A percentile compares a stretch with the other conserved stretches of the same genome.
Evolutionary conservation across 2,113 vertebrate genomes (phyloP).

Genomic region (Gnathonemus longibarbis): DNA sequence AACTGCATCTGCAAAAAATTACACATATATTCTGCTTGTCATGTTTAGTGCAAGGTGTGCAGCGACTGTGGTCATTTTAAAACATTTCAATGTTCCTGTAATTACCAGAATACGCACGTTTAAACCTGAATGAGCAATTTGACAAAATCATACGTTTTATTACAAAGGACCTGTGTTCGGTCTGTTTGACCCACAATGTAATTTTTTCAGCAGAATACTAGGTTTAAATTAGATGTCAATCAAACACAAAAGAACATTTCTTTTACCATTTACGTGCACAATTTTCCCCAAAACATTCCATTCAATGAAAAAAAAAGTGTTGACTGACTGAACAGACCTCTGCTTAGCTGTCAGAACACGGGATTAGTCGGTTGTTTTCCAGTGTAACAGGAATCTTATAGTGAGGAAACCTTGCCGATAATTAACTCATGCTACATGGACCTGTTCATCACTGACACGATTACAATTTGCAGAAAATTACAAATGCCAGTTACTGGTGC

Average conservation of each 20-base stretch:
- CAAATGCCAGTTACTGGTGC: not conserved
- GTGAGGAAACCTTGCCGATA: not conserved
- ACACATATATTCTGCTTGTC: not conserved
- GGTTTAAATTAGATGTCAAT: not conserved
- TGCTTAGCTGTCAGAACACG: not conserved
- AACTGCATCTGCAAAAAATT: not conserved
- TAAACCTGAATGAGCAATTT: not conserved
- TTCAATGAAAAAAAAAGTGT: not conserved
- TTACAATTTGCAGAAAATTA: not conserved
- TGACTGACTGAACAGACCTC: not conserved
- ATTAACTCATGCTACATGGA: not conserved
- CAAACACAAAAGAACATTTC: slow-evolving; percentile 4
- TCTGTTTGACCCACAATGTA: slow-evolving; percentile 1
- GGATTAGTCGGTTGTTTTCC: not conserved
- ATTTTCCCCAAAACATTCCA: not conserved
- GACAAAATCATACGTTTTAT: not conserved
- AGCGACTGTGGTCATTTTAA: not conserved
- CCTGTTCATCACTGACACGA: not conserved
- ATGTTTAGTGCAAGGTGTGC: not conserved
- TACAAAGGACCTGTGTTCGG: not conserved
- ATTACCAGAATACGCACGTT: not conserved
- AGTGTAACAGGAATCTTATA: not conserved
- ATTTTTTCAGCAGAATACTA: not conserved
- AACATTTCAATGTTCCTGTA: not conserved
- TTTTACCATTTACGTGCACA: not conserved